Evolutionary conservation across 1,140 invertebrate genomes (phyloP).

Genomic region (Drosophila parabipectinata): DNA sequence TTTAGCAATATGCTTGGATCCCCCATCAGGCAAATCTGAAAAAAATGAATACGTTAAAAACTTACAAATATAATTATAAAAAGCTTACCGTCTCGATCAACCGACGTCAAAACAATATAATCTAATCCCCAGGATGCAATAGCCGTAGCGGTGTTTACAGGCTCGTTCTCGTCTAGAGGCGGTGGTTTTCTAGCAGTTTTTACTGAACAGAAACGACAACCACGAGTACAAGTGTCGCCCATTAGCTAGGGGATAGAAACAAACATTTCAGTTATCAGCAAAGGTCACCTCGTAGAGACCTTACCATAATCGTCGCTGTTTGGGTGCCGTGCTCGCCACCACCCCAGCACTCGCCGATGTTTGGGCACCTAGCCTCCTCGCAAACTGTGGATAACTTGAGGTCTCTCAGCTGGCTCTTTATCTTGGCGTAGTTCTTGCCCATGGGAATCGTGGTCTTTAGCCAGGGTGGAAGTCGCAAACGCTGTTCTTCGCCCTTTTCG

Average conservation of each 20-base stretch:
- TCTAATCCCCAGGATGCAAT: conserved; percentile 97
- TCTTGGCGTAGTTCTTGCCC: conserved; percentile 92
- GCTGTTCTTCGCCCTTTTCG: conserved; percentile 91
- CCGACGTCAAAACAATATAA: conserved; percentile 99
- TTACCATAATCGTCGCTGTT: conserved; percentile 96
- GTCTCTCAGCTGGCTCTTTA: conserved; percentile 94
- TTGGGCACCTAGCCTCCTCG: conserved; percentile 99
- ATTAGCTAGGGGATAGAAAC: conserved; percentile 87
- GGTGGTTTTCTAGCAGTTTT: conserved; percentile 97
- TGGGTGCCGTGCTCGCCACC: conserved; percentile 94
- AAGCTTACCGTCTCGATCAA: conserved; percentile 93
- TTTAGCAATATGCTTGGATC: conserved; percentile 94
- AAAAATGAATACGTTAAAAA: conserved; percentile 79
- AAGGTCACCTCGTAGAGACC: conserved; percentile 42
- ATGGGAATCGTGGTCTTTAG: conserved; percentile 97
- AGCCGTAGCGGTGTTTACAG: conserved; percentile 95
- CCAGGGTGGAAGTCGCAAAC: conserved; percentile 97
- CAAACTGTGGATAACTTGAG: conserved; percentile 98
- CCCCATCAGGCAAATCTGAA: conserved; percentile 93
- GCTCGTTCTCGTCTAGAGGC: conserved; percentile 95
- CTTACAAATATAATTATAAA: background rate
- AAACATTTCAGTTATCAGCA: conserved; percentile 34
- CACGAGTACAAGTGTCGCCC: conserved; percentile 96
- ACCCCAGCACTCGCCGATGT: conserved; percentile 99
- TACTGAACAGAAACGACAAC: conserved; percentile 99